These are phyloP conservation scores for Bovichtus variegatus DNA, from an alignment of 2,797 vertebrate genomes.

Conservation along the genomic window DNA sequence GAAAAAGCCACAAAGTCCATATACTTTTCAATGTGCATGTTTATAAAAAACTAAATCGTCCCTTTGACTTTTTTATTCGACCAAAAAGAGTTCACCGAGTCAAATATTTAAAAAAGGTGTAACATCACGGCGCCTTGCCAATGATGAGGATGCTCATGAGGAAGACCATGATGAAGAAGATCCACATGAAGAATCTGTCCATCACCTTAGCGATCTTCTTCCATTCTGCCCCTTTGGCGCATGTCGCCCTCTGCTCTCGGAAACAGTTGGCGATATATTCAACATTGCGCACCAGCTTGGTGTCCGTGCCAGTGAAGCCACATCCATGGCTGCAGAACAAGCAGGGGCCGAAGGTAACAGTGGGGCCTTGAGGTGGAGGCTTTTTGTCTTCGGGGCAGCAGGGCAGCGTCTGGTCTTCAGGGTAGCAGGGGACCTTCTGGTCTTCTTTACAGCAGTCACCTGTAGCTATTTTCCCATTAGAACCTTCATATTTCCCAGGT, in stretches of 20 bases:
- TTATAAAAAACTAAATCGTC: slow-evolving; percentile 30
- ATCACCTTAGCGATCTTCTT: slow-evolving; percentile 99
- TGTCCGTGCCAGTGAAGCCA: slow-evolving; percentile 60
- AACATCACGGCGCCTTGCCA: slow-evolving; percentile 86
- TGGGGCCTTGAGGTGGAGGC: slow-evolving; percentile 69
- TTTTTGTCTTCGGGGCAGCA: slow-evolving; percentile 79
- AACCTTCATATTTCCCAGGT: slow-evolving; percentile 68
- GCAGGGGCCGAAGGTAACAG: slow-evolving; percentile 79
- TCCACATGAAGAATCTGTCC: slow-evolving; percentile 99
- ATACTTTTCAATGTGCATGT: neutral
- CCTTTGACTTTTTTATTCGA: slow-evolving; percentile 12
- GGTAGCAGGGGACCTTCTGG: slow-evolving; percentile 58
- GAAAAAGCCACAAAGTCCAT: slow-evolving; percentile 13
- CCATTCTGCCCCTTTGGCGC: slow-evolving; percentile 94
- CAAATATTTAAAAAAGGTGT: neutral
- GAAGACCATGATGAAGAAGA: slow-evolving; percentile 98
- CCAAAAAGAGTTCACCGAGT: neutral
- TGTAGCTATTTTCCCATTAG: slow-evolving; percentile 68
- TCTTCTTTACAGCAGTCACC: slow-evolving; percentile 75
- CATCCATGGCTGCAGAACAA: slow-evolving; percentile 74
- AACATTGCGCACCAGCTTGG: slow-evolving; percentile 88
- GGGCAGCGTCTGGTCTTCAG: slow-evolving; percentile 57
- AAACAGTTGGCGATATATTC: slow-evolving; percentile 96
- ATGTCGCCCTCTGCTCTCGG: slow-evolving; percentile 91
- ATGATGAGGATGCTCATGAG: slow-evolving; percentile 96